Conservation (phyloP, 2,797 vertebrate genomes). For the Sphenopsis melanotis region DNA sequence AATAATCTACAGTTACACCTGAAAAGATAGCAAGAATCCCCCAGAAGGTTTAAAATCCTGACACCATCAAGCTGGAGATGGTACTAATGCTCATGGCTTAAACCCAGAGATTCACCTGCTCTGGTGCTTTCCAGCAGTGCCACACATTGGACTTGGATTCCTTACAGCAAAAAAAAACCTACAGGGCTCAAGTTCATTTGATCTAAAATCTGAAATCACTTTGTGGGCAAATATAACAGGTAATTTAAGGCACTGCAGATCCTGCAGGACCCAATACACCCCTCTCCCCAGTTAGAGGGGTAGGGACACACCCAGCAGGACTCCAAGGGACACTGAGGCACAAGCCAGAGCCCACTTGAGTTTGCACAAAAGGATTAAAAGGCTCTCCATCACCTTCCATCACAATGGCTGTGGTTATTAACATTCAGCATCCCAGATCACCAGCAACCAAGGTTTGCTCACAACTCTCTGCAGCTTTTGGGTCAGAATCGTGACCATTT, state of each 20-base stretch:
- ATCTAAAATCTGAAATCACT: not conserved
- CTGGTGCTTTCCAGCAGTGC: too few species aligned
- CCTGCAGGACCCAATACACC: not conserved
- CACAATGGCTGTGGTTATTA: not conserved
- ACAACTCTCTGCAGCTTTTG: not conserved
- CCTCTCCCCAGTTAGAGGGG: not conserved
- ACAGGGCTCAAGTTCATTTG: not conserved
- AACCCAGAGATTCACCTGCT: not conserved
- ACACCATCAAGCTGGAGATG: not conserved
- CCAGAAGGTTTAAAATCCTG: not conserved
- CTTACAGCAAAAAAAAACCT: not conserved
- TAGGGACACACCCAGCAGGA: not conserved
- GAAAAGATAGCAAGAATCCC: not conserved
- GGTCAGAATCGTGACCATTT: not conserved
- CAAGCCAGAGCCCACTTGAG: not conserved
- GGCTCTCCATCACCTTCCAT: not conserved
- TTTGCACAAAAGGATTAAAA: not conserved
- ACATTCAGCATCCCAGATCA: not conserved
- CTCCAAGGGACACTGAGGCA: not conserved
- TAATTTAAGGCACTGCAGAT: not conserved
- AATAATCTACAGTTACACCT: not conserved
- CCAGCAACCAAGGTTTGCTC: not conserved
- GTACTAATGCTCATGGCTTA: not conserved
- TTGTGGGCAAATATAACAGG: rapidly evolving
- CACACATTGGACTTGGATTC: not conserved